Evolutionary conservation across 2,888 invertebrate genomes (phyloP), one percentile per base, ranked within the genome.

Genomic region (Miltochrista miniata): DNA sequence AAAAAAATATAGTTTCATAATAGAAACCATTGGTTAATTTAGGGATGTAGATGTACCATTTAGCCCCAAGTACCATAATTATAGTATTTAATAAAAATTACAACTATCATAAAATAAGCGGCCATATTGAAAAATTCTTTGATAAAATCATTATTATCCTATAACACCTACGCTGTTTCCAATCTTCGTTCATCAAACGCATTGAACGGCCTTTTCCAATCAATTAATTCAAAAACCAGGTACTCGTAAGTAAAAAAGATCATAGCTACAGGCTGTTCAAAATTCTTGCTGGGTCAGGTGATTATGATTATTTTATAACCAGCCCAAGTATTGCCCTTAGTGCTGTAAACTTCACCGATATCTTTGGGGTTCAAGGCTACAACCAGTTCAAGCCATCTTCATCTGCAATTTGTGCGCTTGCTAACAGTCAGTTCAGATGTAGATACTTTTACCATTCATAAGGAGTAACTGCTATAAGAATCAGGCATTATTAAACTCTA

Each of bases 171-270:
- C 69, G 54, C 54, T 63, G 54, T 66, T 64, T 61, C 64, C 64
- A 71, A 76, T 79, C 69, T 73, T 64, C 60, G 68, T 67, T 71
- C 68, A 74, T 73, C 76, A 71, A 76, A 77, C 59, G 73, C 71
- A 73, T 76, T 78, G 76, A 76, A 76, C 70, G 72, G 68, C 72
- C 74, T 76, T 75, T 84, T 84, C 81, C 82, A 75, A 85, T 83
- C 84, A 85, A 85, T 85, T 85, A 83, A 83, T 80, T 83, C 74
- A 64, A 64, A 73, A 72, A 69, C 64, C 81, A 81, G 82, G 80
- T 79, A 81, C 64, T 50, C 62, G 59, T 54, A 7, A 55, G 60
- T 68, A 65, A 64, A 72, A 77, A 76, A 75, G 65, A 69, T 65
- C 59, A 41, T 30, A 53, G 48, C 56, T 74, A 81, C 78, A 79